A percentile compares a stretch with the other conserved stretches of the same genome.
phyloP scores from a whole-genome alignment of 2,888 invertebrate species.

The Gonocerus acuteangulatus region DNA sequence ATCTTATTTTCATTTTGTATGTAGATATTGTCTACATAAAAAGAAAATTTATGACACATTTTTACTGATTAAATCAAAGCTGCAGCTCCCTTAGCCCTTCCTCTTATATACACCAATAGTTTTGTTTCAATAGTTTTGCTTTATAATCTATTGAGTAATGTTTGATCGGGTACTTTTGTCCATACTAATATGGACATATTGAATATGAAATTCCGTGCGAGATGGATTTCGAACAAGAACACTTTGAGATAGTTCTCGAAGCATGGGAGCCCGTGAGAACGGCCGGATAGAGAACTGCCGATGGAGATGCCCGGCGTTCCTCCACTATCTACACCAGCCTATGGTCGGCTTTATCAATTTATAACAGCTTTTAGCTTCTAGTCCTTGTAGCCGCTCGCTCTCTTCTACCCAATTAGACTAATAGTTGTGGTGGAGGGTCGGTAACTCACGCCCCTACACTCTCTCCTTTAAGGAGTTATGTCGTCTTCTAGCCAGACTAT shows the following conservation, averaged over 20 bases:
- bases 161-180: too few relatives aligned
- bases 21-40: too few relatives aligned
- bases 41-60: too few relatives aligned
- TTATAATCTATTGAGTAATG: too few relatives aligned
- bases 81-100: too few relatives aligned
- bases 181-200: too few relatives aligned
- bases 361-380: slow-evolving; percentile 14
- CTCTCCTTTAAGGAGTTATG: not conserved
- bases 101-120: too few relatives aligned
- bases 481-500: not conserved
- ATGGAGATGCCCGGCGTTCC: slow-evolving; percentile 10
- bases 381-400: not conserved
- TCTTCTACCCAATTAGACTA: slow-evolving; percentile 14
- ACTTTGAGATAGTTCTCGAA: not conserved
- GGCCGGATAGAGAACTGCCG: not conserved
- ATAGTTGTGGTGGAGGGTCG: slow-evolving; percentile 4
- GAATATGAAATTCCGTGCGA: too few relatives aligned
- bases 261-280: slow-evolving; percentile 5
- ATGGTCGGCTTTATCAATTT: slow-evolving; percentile 9
- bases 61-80: too few relatives aligned
- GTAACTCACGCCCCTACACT: slow-evolving; percentile 10
- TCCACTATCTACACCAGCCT: not conserved
- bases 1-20: too few relatives aligned
- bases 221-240: too few relatives aligned
- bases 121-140: too few relatives aligned